Evolutionary conservation across 1,140 invertebrate species (phyloP), one percentile per base, ranked within the genome.

Genomic region (Lutraria rhynchaena): DNA sequence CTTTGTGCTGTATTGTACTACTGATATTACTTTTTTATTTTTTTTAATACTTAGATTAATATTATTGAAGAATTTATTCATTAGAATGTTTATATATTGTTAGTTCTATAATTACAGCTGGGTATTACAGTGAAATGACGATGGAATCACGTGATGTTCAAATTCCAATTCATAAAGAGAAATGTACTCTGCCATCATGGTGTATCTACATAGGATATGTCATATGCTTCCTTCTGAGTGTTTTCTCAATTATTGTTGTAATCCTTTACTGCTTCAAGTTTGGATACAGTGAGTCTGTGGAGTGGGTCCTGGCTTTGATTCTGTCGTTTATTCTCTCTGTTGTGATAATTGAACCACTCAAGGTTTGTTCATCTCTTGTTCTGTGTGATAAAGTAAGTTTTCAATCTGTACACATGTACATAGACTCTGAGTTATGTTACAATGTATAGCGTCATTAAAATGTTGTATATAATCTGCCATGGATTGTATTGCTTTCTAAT

Each of bases 311-410:
- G 3, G 89, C 91, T 17, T 70, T 91, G 0, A 27, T 90, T 67
- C 74, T 89, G 37, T 82, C 86, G 13, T 81, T 92, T 22, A 29
- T 87, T 19, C 63, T 87, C 37, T 90, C 89, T 19, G 80, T 88
- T 35, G 61, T 91, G n/a, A 4, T 92, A 22, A 85, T 88, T 46
- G 90, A 92, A 81, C 90, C 91, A 17, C 5, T 91, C 1, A 92
- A 91, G 87, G 90, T 92, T 49, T 49, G 55, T 44, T 19, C n/a
- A n/a, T n/a, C n/a, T n/a, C n/a, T n/a, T n/a, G n/a, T n/a, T n/a
- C n/a, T n/a, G n/a, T n/a, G n/a, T n/a, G n/a, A n/a, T n/a, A n/a
- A n/a, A n/a, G n/a, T n/a, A n/a, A n/a, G n/a, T n/a, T n/a, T n/a
- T n/a, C n/a, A n/a, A n/a, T n/a, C n/a, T n/a, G n/a, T n/a, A n/a